Evolutionary conservation across 2,797 vertebrate species (phyloP), one percentile per base, ranked within the genome.

Genomic region (Anguilla pacifica): DNA sequence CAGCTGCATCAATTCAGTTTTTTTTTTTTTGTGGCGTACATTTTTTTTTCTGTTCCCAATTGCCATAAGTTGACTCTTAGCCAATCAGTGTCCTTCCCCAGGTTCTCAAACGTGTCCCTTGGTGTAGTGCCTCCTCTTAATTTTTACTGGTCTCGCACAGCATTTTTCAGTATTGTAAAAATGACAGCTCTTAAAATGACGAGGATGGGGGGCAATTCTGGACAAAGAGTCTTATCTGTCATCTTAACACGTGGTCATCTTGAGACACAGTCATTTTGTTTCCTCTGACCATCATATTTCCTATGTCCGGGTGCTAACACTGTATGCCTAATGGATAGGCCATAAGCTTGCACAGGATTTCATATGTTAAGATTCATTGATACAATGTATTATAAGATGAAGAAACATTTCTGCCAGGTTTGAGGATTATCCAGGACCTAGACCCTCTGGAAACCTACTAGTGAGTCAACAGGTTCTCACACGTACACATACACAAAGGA

Each of bases 401-500:
- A 79, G 17, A 19, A 79, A 43, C 13, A 46, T 31, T 35, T 39
- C 11, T 74, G 70, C 70, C 28, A 3, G 9, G 70, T 74, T 74
- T 74, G 70, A 43, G 39, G 39, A 19, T 35, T 79, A 22, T 79
- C 74, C 49, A 84, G 11, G 28, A 17, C 79, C 59, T 51, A 51
- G 53, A 22, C 15, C 28, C 39, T 70, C 13, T 53, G 59, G 22
- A n/a, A 49, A 46, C n/a, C 19, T n/a, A 74, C 9, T 43, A 7
- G 39, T 19, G 39, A 6, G 46, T 79, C 74, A 19, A 19, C 17
- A 46, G 74, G 74, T 6, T 39, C 39, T 77, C 86, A 59, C n/a
- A 74, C 49, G 35, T 46, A 55, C 70, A 86, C 39, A 81, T 55
- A 86, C 72, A 55, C 17, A 84, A 31, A 11, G 83, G 49, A 84